Evolutionary conservation across 2,113 vertebrate genomes (phyloP), one percentile per base, ranked within the genome.

Genomic region (Arothron firmamentum): DNA sequence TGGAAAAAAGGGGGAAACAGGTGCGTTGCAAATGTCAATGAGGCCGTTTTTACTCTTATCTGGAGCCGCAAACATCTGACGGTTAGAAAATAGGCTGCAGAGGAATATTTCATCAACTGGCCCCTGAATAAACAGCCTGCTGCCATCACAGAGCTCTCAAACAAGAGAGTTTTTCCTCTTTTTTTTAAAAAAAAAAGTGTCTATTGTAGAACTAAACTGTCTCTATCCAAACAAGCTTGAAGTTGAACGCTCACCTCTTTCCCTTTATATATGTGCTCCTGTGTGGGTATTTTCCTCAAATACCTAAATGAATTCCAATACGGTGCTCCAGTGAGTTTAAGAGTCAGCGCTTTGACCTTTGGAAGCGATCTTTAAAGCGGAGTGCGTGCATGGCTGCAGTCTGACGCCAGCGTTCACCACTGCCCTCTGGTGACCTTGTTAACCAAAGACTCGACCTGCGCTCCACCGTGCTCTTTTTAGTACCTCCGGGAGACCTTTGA

Each of bases 301-400:
- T 42, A 72, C 34, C 31, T 73, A 61, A 20, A 69, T 46, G 43
- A 3, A 17, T 13, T 6, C 31, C 17, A 17, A 52, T 66, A 68
- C 18, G 18, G 68, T 60, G 58, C 68, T 50, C 31, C 38, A 56
- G 71, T 57, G 19, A 42, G 62, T 62, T 77, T 55, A 14, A 5
- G 45, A 59, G 41, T 59, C 51, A 21, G n/a, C 21, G 48, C 57
- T 65, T 65, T 72, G 70, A 79, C 74, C 81, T 85, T 77, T 73
- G 17, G 38, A 47, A 28, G 47, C 63, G 58, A 2, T 38, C 56
- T 70, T 76, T 72, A 60, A 55, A 72, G 66, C 9, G 31, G 41
- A 66, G 62, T 48, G 23, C 23, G 15, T 58, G 64, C 67, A 52
- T 72, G 70, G 60, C 13, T 68, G 20, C 80, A 52, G 80, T 69